Evolutionary conservation across 2,888 invertebrate species (phyloP).

Genomic region (Seira ritae): DNA sequence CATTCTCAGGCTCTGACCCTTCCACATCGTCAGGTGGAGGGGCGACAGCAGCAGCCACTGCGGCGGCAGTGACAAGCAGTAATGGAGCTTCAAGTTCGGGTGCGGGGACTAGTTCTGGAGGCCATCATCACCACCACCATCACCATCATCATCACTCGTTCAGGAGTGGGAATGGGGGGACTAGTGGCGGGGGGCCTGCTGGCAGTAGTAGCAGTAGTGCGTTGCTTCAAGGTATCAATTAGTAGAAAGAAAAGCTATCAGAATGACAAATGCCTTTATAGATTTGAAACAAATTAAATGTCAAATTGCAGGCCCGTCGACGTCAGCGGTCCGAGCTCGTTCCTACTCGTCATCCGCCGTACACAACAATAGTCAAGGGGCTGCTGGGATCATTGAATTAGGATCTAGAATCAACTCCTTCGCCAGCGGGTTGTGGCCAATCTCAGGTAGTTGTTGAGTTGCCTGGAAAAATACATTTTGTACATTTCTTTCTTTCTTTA

Average conservation of each 20-base stretch:
- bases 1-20: slow-evolving; percentile 68
- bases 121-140: slow-evolving; percentile 47
- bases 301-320: slow-evolving; percentile 48
- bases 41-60: slow-evolving; percentile 21
- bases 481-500: too few relatives aligned
- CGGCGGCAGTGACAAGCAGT: slow-evolving; percentile 17
- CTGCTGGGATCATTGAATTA: slow-evolving; percentile 62
- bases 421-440: slow-evolving; percentile 64
- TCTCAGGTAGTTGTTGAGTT: slow-evolving; percentile 46
- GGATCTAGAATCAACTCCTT: slow-evolving; percentile 63
- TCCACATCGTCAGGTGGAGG: slow-evolving; percentile 34
- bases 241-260: too few relatives aligned
- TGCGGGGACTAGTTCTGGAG: neutral
- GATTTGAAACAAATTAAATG: too few relatives aligned
- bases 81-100: slow-evolving; percentile 35
- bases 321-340: slow-evolving; percentile 60
- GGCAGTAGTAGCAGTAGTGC: slow-evolving; percentile 38
- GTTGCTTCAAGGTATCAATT: slow-evolving; percentile 40
- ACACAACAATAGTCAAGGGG: slow-evolving; percentile 48
- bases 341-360: slow-evolving; percentile 66
- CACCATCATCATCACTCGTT: slow-evolving; percentile 50
- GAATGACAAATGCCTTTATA: too few relatives aligned
- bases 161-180: slow-evolving; percentile 26
- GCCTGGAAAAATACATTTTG: too few relatives aligned
- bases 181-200: slow-evolving; percentile 14